phyloP scores from a whole-genome alignment of 2,797 vertebrate genomes.

The Epinephelus awoara region DNA sequence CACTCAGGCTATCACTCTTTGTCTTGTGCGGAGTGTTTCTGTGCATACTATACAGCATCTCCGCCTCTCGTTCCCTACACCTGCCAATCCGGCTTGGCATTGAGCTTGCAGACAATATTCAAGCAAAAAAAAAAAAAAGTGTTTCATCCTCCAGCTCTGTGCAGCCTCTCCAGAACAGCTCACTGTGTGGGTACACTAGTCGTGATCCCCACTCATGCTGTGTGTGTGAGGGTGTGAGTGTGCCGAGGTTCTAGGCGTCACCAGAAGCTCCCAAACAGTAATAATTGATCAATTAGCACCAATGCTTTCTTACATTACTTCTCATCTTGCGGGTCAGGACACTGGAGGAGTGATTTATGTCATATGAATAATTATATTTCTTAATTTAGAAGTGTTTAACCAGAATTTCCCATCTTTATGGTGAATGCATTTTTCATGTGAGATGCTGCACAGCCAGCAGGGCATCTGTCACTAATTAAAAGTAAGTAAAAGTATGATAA shows the following conservation, averaged over 20 bases:
- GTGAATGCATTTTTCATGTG: not conserved
- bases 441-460: not conserved
- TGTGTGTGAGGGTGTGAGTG: not conserved
- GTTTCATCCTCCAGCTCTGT: conserved; percentile 24
- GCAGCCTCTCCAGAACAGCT: conserved; percentile 36
- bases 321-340: conserved; percentile 2
- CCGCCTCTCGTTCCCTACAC: not conserved
- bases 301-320: not conserved
- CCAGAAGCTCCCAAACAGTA: conserved; percentile 13
- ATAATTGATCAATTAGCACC: conserved; percentile 13
- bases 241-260: conserved; percentile 10
- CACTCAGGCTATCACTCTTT: not conserved
- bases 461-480: not conserved
- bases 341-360: not conserved
- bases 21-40: conserved; percentile 10
- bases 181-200: conserved; percentile 41
- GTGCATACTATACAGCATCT: not conserved
- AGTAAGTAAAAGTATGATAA: not conserved
- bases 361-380: not conserved
- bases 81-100: conserved; percentile 26
- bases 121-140: not conserved
- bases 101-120: conserved; percentile 11
- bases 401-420: not conserved
- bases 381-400: conserved; percentile 1
- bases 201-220: conserved; percentile 37